Conservation (phyloP, 2,797 vertebrate species). For the Agapornis canus region DNA sequence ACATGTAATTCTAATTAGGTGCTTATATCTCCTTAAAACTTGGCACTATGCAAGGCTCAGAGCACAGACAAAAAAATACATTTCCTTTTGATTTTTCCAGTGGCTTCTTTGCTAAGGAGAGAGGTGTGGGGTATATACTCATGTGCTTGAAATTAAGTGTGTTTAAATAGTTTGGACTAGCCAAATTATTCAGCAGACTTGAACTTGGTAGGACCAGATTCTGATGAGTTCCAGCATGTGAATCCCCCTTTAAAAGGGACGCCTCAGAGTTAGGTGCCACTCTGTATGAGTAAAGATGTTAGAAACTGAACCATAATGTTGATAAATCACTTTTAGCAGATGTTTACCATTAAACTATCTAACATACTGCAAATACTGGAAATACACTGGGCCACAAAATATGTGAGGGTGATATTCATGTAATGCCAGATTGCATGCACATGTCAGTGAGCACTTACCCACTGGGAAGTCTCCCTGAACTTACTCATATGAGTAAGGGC, state of each 20-base stretch:
- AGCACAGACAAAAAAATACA: background rate
- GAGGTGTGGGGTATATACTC: background rate
- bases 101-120: background rate
- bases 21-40: background rate
- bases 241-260: background rate
- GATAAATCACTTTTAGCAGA: conserved; percentile 54
- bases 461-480: conserved; percentile 45
- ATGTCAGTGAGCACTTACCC: conserved; percentile 46
- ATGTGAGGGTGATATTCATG: conserved; percentile 49
- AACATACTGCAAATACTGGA: conserved; percentile 53
- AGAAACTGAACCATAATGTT: conserved; percentile 1
- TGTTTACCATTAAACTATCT: conserved; percentile 61
- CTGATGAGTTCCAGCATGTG: background rate
- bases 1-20: background rate
- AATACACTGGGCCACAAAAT: conserved; percentile 47
- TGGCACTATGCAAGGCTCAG: background rate
- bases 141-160: background rate
- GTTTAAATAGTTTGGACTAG: background rate
- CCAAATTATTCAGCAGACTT: background rate
- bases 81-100: background rate
- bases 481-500: conserved; percentile 50
- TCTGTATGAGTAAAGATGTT: background rate
- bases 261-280: background rate
- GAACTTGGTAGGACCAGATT: background rate
- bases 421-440: conserved; percentile 61